phyloP scores from a whole-genome alignment of 2,797 vertebrate species.

The Crenuchus spilurus region DNA sequence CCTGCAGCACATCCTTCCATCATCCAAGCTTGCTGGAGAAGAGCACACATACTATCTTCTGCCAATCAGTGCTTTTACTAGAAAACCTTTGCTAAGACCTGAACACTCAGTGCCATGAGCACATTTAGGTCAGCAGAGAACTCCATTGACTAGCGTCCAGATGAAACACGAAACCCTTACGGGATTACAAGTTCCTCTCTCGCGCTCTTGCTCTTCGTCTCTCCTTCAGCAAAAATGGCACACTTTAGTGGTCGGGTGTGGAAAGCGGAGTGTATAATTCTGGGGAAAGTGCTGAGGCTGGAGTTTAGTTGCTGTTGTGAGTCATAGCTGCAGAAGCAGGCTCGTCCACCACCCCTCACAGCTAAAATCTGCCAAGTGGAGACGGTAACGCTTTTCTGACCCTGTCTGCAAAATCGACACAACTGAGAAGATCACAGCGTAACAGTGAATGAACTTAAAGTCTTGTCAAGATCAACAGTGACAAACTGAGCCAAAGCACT shows the following conservation, averaged over 20 bases:
- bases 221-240: conserved; percentile 32
- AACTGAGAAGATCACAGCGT: conserved; percentile 26
- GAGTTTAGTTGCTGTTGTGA: conserved; percentile 50
- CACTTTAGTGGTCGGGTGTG: conserved; percentile 38
- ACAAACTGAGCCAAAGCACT: conserved; percentile 1
- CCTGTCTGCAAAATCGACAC: conserved; percentile 24
- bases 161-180: conserved; percentile 45
- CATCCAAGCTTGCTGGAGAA: background rate
- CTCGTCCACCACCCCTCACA: conserved; percentile 27
- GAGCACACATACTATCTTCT: background rate
- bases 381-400: conserved; percentile 13
- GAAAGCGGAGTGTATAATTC: conserved; percentile 39
- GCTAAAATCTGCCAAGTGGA: conserved; percentile 16
- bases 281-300: conserved; percentile 48
- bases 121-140: conserved; percentile 48
- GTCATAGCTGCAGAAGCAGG: conserved; percentile 39
- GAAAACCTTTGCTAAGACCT: conserved; percentile 32
- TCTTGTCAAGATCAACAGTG: conserved; percentile 7
- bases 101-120: conserved; percentile 29
- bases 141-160: conserved; percentile 29
- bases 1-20: background rate
- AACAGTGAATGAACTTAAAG: conserved; percentile 31
- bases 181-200: conserved; percentile 28
- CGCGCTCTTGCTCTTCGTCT: background rate
- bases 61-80: conserved; percentile 28